Conservation (phyloP, 2,888 invertebrate genomes). For the Dryomyza anilis region DNA sequence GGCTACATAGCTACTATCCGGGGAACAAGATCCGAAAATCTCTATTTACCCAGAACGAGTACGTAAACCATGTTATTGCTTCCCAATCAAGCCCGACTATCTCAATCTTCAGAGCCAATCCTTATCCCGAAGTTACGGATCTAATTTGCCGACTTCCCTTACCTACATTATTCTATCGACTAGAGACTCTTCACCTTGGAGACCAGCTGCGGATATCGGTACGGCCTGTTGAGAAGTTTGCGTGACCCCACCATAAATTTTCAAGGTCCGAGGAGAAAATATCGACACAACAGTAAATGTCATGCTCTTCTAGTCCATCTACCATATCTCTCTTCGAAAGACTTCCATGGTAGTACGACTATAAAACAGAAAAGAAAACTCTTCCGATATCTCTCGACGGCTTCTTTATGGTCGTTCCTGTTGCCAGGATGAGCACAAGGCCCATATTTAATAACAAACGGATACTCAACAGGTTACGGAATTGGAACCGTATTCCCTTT, state of each 20-base stretch:
- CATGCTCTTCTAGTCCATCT: conserved; percentile 16
- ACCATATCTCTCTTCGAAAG: conserved; percentile 20
- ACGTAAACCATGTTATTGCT: conserved; percentile 53
- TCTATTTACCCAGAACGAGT: conserved; percentile 42
- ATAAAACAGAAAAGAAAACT: conserved; percentile 15
- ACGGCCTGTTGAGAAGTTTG: conserved; percentile 55
- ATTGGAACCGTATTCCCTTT: neutral
- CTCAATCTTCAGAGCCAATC: conserved; percentile 60
- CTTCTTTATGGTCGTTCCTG: neutral
- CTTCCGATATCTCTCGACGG: conserved; percentile 13
- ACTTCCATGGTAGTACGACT: conserved; percentile 25
- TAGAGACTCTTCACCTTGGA: conserved; percentile 74
- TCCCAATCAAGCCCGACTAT: conserved; percentile 36
- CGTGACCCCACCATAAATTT: conserved; percentile 27
- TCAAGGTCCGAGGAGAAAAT: conserved; percentile 16
- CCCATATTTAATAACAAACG: neutral
- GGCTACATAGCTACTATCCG: conserved; percentile 40
- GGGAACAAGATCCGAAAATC: conserved; percentile 31
- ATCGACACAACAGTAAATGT: conserved; percentile 22
- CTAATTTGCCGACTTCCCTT: conserved; percentile 19
- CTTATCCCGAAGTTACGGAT: conserved; percentile 69
- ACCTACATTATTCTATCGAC: conserved; percentile 46
- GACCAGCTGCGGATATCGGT: conserved; percentile 77
- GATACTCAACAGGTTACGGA: neutral
- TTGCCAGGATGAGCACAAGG: neutral